Evolutionary conservation across 2,113 vertebrate species (phyloP), one percentile per base, ranked within the genome.

Genomic region (Isichthys henryi): DNA sequence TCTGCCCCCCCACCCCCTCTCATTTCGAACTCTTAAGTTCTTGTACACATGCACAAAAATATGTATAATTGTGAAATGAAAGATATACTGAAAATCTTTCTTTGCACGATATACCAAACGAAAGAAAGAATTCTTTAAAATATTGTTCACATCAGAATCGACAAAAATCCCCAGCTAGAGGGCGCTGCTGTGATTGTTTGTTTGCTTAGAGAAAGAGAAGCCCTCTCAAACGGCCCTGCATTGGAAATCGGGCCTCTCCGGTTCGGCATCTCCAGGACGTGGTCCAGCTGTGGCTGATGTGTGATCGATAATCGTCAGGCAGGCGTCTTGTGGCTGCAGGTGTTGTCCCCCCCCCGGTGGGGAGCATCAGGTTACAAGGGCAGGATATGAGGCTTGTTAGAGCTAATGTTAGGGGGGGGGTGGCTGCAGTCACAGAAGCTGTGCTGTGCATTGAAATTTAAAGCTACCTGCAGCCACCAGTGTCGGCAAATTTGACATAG

Each of bases 361-460:
- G 94, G 95, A 94, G 94, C 93, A 91, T 96, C 93, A 92, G 90
- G 94, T 96, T 96, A 94, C 95, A 95, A 31, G 49, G 27, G 49
- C 58, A 87, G 94, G 94, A 96, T 95, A 94, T 94, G 90, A 92
- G 93, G 92, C 93, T 93, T 93, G 93, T 94, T 95, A 94, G 93
- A 93, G 49, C 52, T 94, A 95, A 95, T 94, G 93, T 93, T 93
- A 9, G 8, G 62, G 5, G 17, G 74, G 17, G 77, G 19, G 45
- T n/a, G 45, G 50, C 52, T 11, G 49, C 21, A 31, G 19, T 50
- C 23, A 17, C 10, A 52, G 86, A 56, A 56, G 27, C 83, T 49
- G 83, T n/a, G 83, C 8, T 50, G 7, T 43, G n/a, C 21, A 23
- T 39, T 17, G 43, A 82, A 23, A 45, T 45, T 82, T 82, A 82